A percentile compares a stretch with the other conserved stretches of the same genome.
Evolutionary conservation across 2,797 vertebrate species (phyloP).

Genomic region (Mormyrops attenuatus): DNA sequence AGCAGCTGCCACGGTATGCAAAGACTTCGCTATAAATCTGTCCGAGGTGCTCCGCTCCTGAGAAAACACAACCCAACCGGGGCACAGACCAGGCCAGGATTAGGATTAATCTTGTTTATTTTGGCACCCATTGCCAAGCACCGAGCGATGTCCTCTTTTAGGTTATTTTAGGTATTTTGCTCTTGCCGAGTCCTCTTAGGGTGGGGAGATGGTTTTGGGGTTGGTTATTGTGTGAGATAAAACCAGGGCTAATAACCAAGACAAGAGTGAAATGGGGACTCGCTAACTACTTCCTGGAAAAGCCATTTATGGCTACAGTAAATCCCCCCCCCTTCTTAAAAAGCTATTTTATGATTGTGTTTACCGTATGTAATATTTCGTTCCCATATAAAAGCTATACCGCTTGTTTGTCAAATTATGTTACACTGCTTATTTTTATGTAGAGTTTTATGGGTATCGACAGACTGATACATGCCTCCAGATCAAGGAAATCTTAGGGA

Average conservation of each 20-base stretch:
- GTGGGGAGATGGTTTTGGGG: neutral
- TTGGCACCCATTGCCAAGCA: neutral
- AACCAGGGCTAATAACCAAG: constrained; percentile 24
- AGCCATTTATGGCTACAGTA: constrained; percentile 20
- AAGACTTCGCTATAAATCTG: neutral
- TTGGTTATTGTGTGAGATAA: neutral
- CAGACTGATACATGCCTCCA: neutral
- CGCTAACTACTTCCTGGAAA: neutral
- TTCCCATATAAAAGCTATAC: neutral
- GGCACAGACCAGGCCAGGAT: neutral
- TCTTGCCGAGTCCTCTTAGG: no score
- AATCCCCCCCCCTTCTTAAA: neutral
- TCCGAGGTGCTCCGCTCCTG: neutral
- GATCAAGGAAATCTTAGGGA: neutral
- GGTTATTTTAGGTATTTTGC: neutral
- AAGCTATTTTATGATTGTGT: neutral
- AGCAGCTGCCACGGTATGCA: neutral
- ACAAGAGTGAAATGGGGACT: constrained; percentile 29
- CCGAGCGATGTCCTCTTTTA: neutral
- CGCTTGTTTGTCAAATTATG: neutral
- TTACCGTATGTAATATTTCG: neutral
- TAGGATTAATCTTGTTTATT: neutral
- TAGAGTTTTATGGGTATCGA: neutral
- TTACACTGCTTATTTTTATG: neutral
- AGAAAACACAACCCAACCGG: neutral